These are phyloP conservation scores for honey bee (Apis mellifera) DNA, from an alignment of 1,140 invertebrate genomes.

Conservation along the genomic window DNA sequence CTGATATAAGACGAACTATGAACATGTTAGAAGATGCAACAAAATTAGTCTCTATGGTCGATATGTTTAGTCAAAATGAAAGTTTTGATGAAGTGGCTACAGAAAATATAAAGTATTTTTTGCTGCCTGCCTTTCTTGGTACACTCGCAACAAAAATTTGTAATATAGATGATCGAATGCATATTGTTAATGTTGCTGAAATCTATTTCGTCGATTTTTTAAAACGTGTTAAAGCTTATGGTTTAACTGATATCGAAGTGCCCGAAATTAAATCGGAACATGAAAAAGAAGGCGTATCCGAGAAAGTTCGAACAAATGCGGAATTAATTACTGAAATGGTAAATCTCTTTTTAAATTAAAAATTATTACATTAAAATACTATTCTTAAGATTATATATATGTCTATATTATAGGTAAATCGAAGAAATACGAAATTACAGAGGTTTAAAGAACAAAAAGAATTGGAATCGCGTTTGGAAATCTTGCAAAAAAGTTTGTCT, in stretches of 20 bases:
- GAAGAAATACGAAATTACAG: constrained; percentile 89
- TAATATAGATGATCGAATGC: constrained; percentile 83
- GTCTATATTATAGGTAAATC: constrained; percentile 75
- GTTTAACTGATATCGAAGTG: constrained; percentile 85
- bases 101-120: constrained; percentile 91
- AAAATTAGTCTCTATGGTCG: constrained; percentile 88
- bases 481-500: constrained; percentile 85
- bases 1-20: constrained; percentile 86
- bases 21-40: constrained; percentile 89
- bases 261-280: constrained; percentile 72
- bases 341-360: neutral
- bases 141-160: constrained; percentile 87
- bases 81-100: constrained; percentile 92
- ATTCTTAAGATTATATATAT: neutral
- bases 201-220: constrained; percentile 94
- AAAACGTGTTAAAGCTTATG: constrained; percentile 89
- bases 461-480: constrained; percentile 86
- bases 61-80: constrained; percentile 95
- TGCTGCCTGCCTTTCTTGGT: constrained; percentile 92
- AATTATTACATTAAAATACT: neutral
- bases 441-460: constrained; percentile 91
- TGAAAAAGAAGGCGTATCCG: constrained; percentile 49
- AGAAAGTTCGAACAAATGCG: constrained; percentile 63
- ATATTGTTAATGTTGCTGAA: constrained; percentile 88
- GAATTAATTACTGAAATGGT: constrained; percentile 75